Evolutionary conservation across 1,140 invertebrate genomes (phyloP).

Genomic region (Bactericera cockerelli): DNA sequence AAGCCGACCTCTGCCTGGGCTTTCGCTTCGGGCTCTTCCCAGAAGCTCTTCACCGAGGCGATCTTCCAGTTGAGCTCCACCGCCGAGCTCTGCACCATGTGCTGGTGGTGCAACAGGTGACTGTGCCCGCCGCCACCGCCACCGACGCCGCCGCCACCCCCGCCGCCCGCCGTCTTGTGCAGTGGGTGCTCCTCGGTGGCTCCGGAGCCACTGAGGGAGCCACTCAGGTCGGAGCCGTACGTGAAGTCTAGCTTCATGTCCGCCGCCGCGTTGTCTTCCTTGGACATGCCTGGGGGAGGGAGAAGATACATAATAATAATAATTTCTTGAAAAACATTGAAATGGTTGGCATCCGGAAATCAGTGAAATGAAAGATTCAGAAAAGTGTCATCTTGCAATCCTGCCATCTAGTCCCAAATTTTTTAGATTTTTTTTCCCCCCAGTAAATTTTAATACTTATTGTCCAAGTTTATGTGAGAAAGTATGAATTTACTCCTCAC

Average conservation of each 20-base stretch:
- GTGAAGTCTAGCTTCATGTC: constrained; percentile 3
- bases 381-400: too few relatives aligned
- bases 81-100: background rate
- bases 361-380: too few relatives aligned
- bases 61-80: constrained; percentile 3
- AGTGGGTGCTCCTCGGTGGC: background rate
- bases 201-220: too few relatives aligned
- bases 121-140: background rate
- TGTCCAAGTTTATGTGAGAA: too few relatives aligned
- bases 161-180: too few relatives aligned
- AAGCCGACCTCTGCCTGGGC: background rate
- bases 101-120: background rate
- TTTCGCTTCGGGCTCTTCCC: background rate
- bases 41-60: background rate
- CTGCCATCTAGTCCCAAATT: too few relatives aligned
- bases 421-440: too few relatives aligned
- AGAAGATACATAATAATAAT: background rate
- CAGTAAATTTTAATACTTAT: too few relatives aligned
- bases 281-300: background rate
- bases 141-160: too few relatives aligned
- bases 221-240: background rate
- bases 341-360: too few relatives aligned
- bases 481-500: too few relatives aligned
- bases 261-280: background rate
- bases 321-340: too few relatives aligned